A percentile compares a stretch with the other conserved stretches of the same genome.
phyloP scores from a whole-genome alignment of 2,113 vertebrate genomes.

The Nothoprocta perdicaria region DNA sequence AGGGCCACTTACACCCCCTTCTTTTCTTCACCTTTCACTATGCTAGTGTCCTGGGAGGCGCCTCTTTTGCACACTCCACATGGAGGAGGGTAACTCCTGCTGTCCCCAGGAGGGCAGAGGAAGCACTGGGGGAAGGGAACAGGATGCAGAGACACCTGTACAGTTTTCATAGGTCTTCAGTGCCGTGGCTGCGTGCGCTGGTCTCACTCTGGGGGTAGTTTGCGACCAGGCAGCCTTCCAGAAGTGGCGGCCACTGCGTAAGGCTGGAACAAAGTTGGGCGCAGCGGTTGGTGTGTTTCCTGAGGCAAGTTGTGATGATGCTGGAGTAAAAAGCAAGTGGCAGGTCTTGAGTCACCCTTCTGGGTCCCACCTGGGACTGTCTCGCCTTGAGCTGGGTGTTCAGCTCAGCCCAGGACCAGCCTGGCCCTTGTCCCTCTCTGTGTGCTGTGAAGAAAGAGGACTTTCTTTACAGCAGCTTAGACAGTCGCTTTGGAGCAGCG shows the following conservation, averaged over 20 bases:
- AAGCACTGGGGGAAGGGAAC: no score
- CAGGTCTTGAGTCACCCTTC: rapidly evolving
- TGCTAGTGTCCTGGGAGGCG: neutral
- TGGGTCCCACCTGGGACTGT: neutral
- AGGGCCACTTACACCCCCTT: neutral
- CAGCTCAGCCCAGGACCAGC: no score
- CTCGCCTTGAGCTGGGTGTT: no score
- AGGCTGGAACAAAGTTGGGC: neutral
- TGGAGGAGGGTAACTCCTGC: neutral
- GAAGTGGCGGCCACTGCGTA: neutral
- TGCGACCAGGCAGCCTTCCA: neutral
- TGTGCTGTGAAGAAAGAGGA: neutral
- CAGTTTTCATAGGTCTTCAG: neutral
- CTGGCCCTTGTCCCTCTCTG: no score
- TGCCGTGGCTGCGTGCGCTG: neutral
- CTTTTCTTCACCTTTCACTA: neutral
- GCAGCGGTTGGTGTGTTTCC: neutral
- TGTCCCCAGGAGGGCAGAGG: rapidly evolving
- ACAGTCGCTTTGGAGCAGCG: neutral
- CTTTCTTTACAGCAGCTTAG: neutral
- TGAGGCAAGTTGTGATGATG: no score
- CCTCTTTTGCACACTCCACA: neutral
- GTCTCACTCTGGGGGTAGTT: neutral
- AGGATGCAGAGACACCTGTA: no score
- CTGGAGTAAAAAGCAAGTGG: neutral